Evolutionary conservation across 35 echinoderm and acorn worm species (phyloP), one percentile per base, ranked within the genome.

Genomic region (Holothuria glaberrima): DNA sequence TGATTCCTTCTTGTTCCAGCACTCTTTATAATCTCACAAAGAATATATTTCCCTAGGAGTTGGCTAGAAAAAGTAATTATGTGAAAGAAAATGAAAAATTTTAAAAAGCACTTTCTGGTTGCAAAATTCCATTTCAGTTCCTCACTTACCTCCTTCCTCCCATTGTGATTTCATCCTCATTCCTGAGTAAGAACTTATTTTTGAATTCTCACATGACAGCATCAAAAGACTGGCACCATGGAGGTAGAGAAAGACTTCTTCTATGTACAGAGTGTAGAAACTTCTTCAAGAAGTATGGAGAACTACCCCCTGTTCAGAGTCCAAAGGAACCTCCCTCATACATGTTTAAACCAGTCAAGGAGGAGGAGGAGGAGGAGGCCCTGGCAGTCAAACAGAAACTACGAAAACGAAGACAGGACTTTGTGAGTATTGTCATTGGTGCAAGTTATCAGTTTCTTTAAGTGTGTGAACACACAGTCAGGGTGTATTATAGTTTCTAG

Each of bases 301-400:
- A 91, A 34, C 71, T 95, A 31, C 56, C 59, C 19, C 82, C 91
- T 3, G 92, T 94, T 3, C 68, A 89, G 48, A 86, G 76, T 70
- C 96, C 96, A 4, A 56, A 90, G 10, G 90, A 91, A 21, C 93
- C 96, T 18, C 96, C 96, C 3, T 64, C 96, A 17, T 95, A 92
- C 86, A 92, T 97, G 92, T 97, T 97, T 64, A 97, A 94, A 75
- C 95, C 95, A 18, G 95, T 97, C 71, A 92, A 91, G n/a, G n/a
- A n/a, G n/a, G n/a, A n/a, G n/a, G n/a, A n/a, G 50, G 95, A 97
- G 31, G 92, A 91, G 12, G 95, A 94, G 54, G 84, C 88, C 3
- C 88, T 90, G 17, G 95, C 92, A 22, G 57, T 87, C 21, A 91
- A 83, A 48, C 82, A 89, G 21, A 93, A 97, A 69, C 83, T 95